These are phyloP conservation scores for Drosophila cardini DNA, from an alignment of 1,140 invertebrate species.

Conservation along the genomic window DNA sequence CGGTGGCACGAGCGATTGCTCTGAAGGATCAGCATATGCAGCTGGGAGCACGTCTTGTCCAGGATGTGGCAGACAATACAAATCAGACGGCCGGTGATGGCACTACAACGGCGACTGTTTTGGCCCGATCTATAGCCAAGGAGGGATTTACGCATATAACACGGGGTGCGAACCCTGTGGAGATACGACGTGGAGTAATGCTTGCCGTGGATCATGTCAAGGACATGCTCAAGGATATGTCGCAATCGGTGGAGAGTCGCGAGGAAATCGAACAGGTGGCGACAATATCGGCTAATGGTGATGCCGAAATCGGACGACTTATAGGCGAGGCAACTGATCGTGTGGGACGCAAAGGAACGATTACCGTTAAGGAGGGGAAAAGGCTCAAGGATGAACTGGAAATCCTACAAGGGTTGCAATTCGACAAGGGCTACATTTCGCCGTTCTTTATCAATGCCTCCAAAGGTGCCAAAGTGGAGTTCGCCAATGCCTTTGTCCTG, in stretches of 20 bases:
- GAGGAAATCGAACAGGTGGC: conserved; percentile 99
- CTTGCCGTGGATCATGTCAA: conserved; percentile 96
- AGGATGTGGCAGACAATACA: conserved; percentile 99
- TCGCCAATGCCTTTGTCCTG: conserved; percentile 96
- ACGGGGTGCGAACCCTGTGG: conserved; percentile 98
- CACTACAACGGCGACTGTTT: conserved; percentile 98
- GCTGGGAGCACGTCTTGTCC: conserved; percentile 98
- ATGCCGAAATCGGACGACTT: conserved; percentile 94
- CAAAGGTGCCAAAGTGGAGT: conserved; percentile 99
- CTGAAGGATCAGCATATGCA: conserved; percentile 99
- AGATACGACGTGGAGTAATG: conserved; percentile 98
- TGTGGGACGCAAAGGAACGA: conserved; percentile 98
- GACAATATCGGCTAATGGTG: conserved; percentile 99
- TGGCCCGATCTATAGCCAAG: conserved; percentile 98
- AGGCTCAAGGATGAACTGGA: conserved; percentile 98
- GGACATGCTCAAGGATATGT: conserved; percentile 94
- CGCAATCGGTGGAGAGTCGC: conserved; percentile 96
- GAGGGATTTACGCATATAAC: conserved; percentile 99
- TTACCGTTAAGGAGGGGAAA: conserved; percentile 99
- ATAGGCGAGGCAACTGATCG: conserved; percentile 99
- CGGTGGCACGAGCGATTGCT: conserved; percentile 98
- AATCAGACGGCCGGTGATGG: conserved; percentile 99
- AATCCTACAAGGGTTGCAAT: conserved; percentile 99
- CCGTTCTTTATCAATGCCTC: conserved; percentile 99
- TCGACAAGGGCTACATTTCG: conserved; percentile 99